Base-by-base conservation (phyloP, 2,888 invertebrate genomes). In the Tenthredo mesomela region DNA sequence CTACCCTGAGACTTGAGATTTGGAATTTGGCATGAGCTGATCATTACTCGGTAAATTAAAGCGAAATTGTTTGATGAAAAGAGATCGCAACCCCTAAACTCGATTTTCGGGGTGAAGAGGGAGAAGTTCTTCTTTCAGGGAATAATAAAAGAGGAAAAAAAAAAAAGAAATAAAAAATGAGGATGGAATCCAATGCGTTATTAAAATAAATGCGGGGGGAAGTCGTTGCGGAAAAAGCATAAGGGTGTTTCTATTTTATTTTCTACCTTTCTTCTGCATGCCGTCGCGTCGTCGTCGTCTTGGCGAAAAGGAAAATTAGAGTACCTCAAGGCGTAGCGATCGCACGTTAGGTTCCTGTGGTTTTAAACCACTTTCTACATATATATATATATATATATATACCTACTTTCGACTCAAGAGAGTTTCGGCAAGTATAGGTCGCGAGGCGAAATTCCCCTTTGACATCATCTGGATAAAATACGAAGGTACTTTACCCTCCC, bases 401-500 rank as follows among this genome's bases (percentile, higher is more conserved):
- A 54, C 54, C 25, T 67, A 54, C n/a, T 9, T 12, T 21, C 43
- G 43, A 43, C 40, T 21, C 21, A 1, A 6, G 43, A 71, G 71
- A 73, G 43, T 73, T 73, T 73, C 29, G 40, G 71, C 6, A 40
- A 40, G 33, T 25, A 25, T 33, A 50, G 75, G 75, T 75, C 85
- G 84, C 85, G 87, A 87, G 88, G 84, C 84, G 85, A 85, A 84
- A 82, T 88, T 88, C 89, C 89, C 90, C 90, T 92, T 92, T 92
- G 91, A 91, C 90, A 90, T 91, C 90, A 90, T 92, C 92, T 91
- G 89, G 90, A 91, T 92, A 91, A 92, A 92, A 91, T 92, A 91
- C 89, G 89, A 87, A 86, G 86, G 87, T 88, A 88, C 87, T 89
- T 88, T 88, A 86, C 87, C 85, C 87, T 85, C 82, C 86, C 84